phyloP scores from a whole-genome alignment of 1,140 invertebrate genomes.

The Goniozus legneri region DNA sequence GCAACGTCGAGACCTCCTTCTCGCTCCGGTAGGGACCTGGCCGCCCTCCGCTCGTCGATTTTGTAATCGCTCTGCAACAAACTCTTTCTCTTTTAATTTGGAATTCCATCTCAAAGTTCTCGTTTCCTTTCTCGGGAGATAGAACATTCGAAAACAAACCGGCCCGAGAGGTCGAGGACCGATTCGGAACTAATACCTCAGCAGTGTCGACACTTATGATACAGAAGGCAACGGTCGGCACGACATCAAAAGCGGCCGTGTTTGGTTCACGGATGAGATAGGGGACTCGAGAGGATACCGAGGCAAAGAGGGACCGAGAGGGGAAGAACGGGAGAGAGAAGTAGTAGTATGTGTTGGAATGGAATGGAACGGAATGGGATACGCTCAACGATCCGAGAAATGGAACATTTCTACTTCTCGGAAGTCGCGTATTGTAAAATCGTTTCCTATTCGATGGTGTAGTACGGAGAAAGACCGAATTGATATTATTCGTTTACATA shows the following conservation, averaged over 20 bases:
- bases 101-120: too few species aligned
- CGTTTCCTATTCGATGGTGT: slow-evolving; percentile 25
- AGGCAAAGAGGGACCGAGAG: too few species aligned
- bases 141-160: too few species aligned
- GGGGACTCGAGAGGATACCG: background rate
- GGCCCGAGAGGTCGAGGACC: slow-evolving; percentile 3
- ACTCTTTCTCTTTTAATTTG: too few species aligned
- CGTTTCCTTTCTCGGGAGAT: too few species aligned
- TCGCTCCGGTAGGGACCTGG: too few species aligned
- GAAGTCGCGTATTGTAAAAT: slow-evolving; percentile 17
- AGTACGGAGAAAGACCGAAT: slow-evolving; percentile 8
- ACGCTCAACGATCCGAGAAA: slow-evolving; percentile 10
- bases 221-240: slow-evolving; percentile 10
- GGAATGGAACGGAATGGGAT: slow-evolving; percentile 13
- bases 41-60: too few species aligned
- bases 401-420: slow-evolving; percentile 25
- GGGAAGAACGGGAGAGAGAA: slow-evolving; percentile 15
- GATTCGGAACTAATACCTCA: too few species aligned
- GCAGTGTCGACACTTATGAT: background rate
- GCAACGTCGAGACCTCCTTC: too few species aligned
- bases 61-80: too few species aligned
- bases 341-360: slow-evolving; percentile 2
- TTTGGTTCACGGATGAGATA: slow-evolving; percentile 16
- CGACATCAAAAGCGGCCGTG: slow-evolving; percentile 18
- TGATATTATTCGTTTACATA: too few species aligned